Evolutionary conservation across 2,113 vertebrate species (phyloP).

Genomic region (Halichoeres trimaculatus): DNA sequence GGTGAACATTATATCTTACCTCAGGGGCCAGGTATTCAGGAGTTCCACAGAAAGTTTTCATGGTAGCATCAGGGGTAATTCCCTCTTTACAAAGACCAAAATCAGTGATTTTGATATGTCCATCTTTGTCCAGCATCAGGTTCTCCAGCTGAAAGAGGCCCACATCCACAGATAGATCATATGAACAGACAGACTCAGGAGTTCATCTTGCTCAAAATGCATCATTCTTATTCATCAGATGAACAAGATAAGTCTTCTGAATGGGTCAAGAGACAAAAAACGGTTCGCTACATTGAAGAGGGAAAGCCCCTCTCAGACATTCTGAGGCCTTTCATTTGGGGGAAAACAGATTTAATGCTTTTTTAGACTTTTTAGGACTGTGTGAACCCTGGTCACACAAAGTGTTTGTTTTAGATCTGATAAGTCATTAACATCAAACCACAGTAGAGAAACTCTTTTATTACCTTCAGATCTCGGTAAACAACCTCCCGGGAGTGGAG

Average conservation of each 20-base stretch:
- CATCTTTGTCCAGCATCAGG: conserved; percentile 96
- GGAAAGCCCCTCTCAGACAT: no score
- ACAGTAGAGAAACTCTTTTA: neutral
- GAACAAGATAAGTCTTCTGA: neutral
- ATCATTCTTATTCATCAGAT: neutral
- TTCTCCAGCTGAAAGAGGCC: conserved; percentile 87
- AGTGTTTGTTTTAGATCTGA: no score
- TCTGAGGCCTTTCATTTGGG: no score
- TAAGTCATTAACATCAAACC: no score
- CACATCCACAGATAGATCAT: neutral
- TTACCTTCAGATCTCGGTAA: conserved; percentile 92
- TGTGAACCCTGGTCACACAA: no score
- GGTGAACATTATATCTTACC: conserved; percentile 74
- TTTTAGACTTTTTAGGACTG: no score
- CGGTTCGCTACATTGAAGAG: no score
- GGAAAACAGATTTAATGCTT: no score
- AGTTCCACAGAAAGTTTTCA: conserved; percentile 96
- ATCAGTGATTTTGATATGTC: conserved; percentile 95
- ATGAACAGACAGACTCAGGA: neutral
- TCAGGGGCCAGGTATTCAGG: conserved; percentile 95
- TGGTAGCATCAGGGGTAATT: conserved; percentile 94
- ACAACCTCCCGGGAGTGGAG: conserved; percentile 91
- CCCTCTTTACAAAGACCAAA: conserved; percentile 97
- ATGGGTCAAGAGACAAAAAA: no score
- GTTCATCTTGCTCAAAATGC: neutral